These are phyloP conservation scores for Hyaena hyaena DNA, from an alignment of 2,113 vertebrate species.

Conservation along the genomic window DNA sequence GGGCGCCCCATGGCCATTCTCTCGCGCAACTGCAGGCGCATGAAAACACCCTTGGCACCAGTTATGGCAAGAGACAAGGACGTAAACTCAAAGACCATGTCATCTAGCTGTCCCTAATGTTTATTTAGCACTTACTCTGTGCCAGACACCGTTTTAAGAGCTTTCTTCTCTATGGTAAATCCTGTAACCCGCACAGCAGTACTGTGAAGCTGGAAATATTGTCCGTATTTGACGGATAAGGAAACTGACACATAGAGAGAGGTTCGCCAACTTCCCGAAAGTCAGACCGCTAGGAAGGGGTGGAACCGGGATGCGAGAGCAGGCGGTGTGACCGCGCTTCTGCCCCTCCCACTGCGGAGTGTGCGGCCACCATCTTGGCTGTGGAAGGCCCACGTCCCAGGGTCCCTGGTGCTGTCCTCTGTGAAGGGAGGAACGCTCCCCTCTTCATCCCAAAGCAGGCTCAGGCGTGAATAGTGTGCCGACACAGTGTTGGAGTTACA, in stretches of 20 bases:
- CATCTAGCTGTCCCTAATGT: neutral
- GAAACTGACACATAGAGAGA: neutral
- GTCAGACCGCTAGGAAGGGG: neutral
- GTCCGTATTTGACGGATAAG: neutral
- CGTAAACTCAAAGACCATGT: neutral
- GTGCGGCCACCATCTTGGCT: neutral
- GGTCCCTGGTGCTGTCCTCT: neutral
- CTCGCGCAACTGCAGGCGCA: neutral
- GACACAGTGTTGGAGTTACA: neutral
- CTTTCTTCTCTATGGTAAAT: neutral
- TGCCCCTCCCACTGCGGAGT: accelerated
- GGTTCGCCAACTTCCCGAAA: neutral
- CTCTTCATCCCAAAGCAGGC: neutral
- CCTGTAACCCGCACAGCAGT: neutral
- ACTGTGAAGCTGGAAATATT: neutral
- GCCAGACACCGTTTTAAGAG: neutral
- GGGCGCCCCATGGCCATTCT: neutral
- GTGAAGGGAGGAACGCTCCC: neutral
- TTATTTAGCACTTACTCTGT: neutral
- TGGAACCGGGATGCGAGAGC: neutral
- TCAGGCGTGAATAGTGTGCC: neutral
- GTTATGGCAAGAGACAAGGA: neutral
- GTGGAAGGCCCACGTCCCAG: neutral
- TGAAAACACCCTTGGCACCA: accelerated
- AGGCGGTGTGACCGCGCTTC: neutral